phyloP scores from a whole-genome alignment of 1,140 invertebrate genomes.

The Leptinotarsa lineolata region DNA sequence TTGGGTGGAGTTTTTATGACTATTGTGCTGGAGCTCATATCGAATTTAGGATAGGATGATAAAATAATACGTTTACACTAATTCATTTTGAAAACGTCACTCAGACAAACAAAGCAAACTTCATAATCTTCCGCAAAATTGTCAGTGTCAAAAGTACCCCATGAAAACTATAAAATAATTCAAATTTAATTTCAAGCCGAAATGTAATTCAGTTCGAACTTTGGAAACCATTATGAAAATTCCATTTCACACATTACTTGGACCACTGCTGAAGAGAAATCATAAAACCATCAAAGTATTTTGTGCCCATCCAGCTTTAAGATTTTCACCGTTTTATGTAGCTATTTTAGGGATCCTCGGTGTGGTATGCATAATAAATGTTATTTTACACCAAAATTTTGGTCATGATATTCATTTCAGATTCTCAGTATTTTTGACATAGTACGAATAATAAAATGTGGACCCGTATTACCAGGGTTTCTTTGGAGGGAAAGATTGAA shows the following conservation, averaged over 20 bases:
- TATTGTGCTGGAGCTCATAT: conserved; percentile 34
- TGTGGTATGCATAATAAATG: conserved; percentile 35
- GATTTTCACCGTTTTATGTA: conserved; percentile 42
- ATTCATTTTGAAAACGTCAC: conserved; percentile 20
- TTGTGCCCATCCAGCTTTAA: conserved; percentile 39
- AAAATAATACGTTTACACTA: conserved; percentile 16
- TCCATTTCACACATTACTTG: conserved; percentile 44
- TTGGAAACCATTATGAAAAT: conserved; percentile 42
- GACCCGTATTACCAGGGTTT: conserved; percentile 44
- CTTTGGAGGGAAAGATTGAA: conserved; percentile 43
- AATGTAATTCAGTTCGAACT: conserved; percentile 10
- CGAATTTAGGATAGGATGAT: conserved; percentile 16
- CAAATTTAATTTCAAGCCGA: neutral
- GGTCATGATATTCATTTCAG: conserved; percentile 35
- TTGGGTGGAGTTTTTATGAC: conserved; percentile 26
- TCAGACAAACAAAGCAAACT: neutral
- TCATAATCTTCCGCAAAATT: conserved; percentile 1
- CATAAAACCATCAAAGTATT: conserved; percentile 38
- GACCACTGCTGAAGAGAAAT: conserved; percentile 40
- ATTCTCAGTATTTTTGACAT: conserved; percentile 49
- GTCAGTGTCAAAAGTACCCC: conserved; percentile 14
- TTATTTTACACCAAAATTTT: neutral
- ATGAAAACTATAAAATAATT: neutral
- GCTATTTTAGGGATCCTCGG: conserved; percentile 44
- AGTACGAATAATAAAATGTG: conserved; percentile 45